Evolutionary conservation across 2,888 invertebrate species (phyloP), one percentile per base, ranked within the genome.

Genomic region (Stomorhina lunata): DNA sequence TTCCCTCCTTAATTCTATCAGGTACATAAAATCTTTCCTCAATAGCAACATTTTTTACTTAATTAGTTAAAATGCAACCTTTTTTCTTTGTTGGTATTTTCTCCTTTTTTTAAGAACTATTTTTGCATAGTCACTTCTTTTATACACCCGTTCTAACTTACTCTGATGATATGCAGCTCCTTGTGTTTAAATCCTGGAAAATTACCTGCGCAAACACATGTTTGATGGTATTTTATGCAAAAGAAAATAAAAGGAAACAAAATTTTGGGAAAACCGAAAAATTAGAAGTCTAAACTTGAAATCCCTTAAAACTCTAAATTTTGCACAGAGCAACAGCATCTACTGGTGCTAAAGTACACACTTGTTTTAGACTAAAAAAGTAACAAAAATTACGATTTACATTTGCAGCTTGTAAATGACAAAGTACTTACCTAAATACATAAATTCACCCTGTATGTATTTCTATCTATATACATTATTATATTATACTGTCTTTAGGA

Each of bases 401-500:
- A 57, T 34, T 76, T 81, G 80, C 65, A 55, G 50, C 77, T 55
- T 78, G 69, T 78, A n/a, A 69, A 61, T 59, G 76, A 29, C 34
- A 53, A 37, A 22, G 15, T 25, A 73, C 40, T 10, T 5, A 59
- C 53, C 25, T n/a, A 27, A 15, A 40, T 7, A 45, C 45, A 9
- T 15, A 43, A 43, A 43, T 2, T 27, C 45, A 45, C n/a, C n/a
- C n/a, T 12, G 10, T 34, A 40, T n/a, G 34, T 34, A 25, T 66
- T 9, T 53, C 7, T 48, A 32, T 15, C 34, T 53, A 73, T n/a
- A 22, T 29, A n/a, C n/a, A n/a, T n/a, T n/a, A n/a, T n/a, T n/a
- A n/a, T 59, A 20, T 69, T 10, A 25, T 45, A 7, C 7, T 61
- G 7, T 32, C 4, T 22, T 45, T 43, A 29, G 29, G 45, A 43